These are phyloP conservation scores for Brachionus angularis DNA, from an alignment of 1,140 invertebrate species.

Conservation along the genomic window DNA sequence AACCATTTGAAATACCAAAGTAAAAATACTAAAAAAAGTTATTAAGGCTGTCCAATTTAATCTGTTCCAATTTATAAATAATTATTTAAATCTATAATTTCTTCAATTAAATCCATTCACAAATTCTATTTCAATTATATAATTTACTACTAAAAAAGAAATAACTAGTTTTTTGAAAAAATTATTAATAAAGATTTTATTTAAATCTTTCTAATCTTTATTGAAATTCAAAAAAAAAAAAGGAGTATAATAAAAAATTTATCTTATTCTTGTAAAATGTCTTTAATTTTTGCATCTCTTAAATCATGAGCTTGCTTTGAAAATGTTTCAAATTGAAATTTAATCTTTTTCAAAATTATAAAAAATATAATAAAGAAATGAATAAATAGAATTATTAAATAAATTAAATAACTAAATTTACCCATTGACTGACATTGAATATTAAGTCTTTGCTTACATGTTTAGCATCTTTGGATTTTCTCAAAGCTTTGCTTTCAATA, in stretches of 20 bases:
- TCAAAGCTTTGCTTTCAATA: constrained; percentile 70
- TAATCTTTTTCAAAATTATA: not conserved
- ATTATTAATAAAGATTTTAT: not conserved
- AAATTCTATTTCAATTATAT: no score
- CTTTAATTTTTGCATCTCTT: constrained; percentile 34
- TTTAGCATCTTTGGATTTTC: constrained; percentile 66
- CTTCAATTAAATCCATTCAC: no score
- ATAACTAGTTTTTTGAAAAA: not conserved
- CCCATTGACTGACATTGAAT: constrained; percentile 63
- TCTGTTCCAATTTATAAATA: no score
- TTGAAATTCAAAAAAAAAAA: not conserved
- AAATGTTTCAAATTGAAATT: constrained; percentile 38
- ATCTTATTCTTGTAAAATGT: constrained; percentile 41
- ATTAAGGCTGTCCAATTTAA: no score
- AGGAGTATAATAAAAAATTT: no score
- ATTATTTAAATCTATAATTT: no score
- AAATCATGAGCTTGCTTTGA: constrained; percentile 26
- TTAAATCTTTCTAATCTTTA: not conserved
- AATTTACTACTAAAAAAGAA: not conserved
- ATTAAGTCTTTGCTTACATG: constrained; percentile 65
- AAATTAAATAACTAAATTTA: not conserved
- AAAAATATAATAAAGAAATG: not conserved
- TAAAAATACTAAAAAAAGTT: no score
- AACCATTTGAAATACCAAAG: no score
- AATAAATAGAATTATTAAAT: not conserved